Base-by-base conservation (phyloP, 2,888 invertebrate genomes). In the Lasioglossum calceatum region DNA sequence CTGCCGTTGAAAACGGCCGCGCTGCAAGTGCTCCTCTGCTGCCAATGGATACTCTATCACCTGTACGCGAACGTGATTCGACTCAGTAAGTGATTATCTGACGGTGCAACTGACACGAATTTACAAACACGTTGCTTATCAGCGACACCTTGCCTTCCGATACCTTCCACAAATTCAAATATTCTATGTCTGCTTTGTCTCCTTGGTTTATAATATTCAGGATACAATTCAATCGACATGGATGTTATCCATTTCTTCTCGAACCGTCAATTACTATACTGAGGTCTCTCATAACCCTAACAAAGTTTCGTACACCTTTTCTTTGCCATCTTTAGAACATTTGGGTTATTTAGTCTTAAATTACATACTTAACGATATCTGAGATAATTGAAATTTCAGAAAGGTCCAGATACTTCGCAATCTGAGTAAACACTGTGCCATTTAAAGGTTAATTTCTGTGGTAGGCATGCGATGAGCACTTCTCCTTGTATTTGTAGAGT, bases 21-120 rank as follows among this genome's bases (percentile, higher is more conserved):
- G 47, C 67, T 79, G 42, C 86, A 77, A 72, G 54, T 88, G 80
- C 84, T 88, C 67, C 78, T 85, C 36, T 91, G 89, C 86, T 87
- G 88, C 71, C 90, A 91, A 58, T 92, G 92, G 91, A 82, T 93
- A 74, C 82, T 93, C n/a, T 92, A 90, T 87, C 89, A 90, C 74
- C 77, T 91, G 71, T 90, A 90, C 81, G 86, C 87, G 78, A 91
- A 92, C 87, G 77, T 93, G 58, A 84, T 92, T 50, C 86, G 86
- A 77, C 77, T 93, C 67, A 93, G 93, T 93, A 85, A 93, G 93
- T 93, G 79, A 72, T 42, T 44, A 27, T 61, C 61, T 12, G 58
- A 10, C 10, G 27, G 23, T 54, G 23, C 54, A 54, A 54, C 23
- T 10, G 23, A n/a, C n/a, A n/a, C 23, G 54, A 54, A 54, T n/a